Conservation (phyloP, 1,140 invertebrate species). For the Caenorhabditis brenneri region DNA sequence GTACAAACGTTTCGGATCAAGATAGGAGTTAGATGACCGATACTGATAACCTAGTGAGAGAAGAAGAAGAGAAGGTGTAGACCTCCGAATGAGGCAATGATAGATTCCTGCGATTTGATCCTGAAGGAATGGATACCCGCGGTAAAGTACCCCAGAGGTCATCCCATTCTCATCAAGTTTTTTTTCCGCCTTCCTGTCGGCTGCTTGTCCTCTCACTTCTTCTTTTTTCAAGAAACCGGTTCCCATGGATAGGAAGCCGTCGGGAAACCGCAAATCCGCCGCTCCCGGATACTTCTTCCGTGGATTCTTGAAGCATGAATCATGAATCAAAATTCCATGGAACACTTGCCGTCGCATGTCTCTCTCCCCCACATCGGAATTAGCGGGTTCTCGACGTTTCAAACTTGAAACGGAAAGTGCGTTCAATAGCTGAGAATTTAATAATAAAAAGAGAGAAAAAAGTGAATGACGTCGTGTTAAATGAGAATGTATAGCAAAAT, state of each 20-base stretch:
- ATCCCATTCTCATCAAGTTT: constrained; percentile 43
- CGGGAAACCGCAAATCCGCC: constrained; percentile 13
- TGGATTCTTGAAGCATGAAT: constrained; percentile 31
- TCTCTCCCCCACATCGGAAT: neutral
- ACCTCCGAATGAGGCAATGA: neutral
- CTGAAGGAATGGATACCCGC: neutral
- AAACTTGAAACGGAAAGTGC: constrained; percentile 31
- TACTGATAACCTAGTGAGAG: constrained; percentile 22
- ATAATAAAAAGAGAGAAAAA: neutral
- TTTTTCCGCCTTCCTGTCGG: constrained; percentile 24
- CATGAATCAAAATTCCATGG: constrained; percentile 8
- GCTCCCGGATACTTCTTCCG: constrained; percentile 23
- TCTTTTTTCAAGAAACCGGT: constrained; percentile 22
- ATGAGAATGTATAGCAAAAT: neutral
- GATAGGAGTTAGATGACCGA: constrained; percentile 14
- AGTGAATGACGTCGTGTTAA: constrained; percentile 21
- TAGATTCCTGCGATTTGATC: constrained; percentile 28
- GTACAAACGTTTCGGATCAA: constrained; percentile 32
- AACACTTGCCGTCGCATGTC: neutral
- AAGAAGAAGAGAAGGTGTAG: neutral
- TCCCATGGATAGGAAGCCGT: neutral
- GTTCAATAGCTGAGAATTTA: neutral
- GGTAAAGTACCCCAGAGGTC: constrained; percentile 32
- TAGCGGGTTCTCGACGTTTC: neutral
- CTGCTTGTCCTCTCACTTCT: neutral